Conservation (phyloP, 2,797 vertebrate genomes). For the Scolopax rusticola region DNA sequence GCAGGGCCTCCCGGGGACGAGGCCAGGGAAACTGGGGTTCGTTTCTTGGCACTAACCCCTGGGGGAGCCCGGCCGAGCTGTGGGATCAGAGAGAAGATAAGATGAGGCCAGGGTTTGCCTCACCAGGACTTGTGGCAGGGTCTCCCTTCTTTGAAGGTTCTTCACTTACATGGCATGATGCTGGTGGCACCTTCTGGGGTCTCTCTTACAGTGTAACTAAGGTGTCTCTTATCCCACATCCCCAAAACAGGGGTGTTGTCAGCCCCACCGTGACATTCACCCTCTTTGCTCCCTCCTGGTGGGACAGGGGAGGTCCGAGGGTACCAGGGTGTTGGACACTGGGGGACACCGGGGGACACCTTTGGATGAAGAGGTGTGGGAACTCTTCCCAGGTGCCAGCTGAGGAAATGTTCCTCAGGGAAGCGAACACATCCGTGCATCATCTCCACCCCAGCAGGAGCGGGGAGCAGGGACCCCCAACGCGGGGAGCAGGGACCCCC, state of each 20-base stretch:
- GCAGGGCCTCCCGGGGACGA: neutral
- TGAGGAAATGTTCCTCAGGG: neutral
- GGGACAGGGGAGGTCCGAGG: rapidly evolving
- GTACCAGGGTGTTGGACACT: neutral
- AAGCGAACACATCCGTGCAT: neutral
- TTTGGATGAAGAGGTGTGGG: too few species aligned
- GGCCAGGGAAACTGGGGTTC: neutral
- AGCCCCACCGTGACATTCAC: neutral
- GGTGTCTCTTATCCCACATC: neutral
- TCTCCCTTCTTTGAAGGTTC: neutral
- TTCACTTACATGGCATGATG: neutral
- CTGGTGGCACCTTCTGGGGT: neutral
- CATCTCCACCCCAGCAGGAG: neutral
- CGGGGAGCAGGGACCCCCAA: neutral
- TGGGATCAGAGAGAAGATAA: neutral
- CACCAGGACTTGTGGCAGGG: too few species aligned
- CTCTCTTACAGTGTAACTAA: rapidly evolving
- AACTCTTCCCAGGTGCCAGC: neutral
- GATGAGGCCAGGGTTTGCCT: neutral
- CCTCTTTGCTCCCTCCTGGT: neutral
- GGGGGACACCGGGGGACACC: neutral
- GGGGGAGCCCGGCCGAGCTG: neutral
- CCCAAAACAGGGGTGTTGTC: rapidly evolving
- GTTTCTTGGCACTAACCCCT: neutral
- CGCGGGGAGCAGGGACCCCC: neutral